A percentile compares a stretch with the other conserved stretches of the same genome.
These are phyloP conservation scores for Heteromurus nitidus DNA, from an alignment of 2,888 invertebrate genomes.

Conservation along the genomic window DNA sequence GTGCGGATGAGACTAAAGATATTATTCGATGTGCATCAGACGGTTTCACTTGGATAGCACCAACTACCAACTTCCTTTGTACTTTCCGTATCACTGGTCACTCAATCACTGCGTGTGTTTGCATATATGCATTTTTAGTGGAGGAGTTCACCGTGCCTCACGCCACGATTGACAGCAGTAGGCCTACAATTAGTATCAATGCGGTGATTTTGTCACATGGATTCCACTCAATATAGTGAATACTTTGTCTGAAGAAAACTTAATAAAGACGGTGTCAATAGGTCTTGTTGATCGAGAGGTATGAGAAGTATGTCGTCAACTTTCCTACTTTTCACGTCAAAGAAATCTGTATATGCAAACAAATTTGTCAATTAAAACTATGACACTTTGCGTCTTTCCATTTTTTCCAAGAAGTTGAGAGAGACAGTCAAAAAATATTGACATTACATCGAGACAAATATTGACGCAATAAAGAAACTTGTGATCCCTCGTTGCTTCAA, in stretches of 20 bases:
- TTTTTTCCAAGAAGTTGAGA: too few species aligned
- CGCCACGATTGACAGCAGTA: not conserved
- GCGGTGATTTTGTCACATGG: not conserved
- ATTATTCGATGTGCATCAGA: slow-evolving; percentile 3
- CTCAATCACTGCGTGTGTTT: not conserved
- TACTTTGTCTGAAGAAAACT: not conserved
- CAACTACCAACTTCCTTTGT: not conserved
- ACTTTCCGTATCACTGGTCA: not conserved
- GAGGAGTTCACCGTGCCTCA: not conserved
- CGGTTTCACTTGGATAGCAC: slow-evolving; percentile 28
- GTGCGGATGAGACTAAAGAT: not conserved
- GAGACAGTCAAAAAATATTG: too few species aligned
- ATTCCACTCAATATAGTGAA: not conserved
- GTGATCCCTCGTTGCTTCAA: too few species aligned
- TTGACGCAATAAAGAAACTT: too few species aligned
- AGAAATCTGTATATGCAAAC: too few species aligned
- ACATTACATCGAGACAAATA: too few species aligned
- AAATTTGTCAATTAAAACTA: too few species aligned
- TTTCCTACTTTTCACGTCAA: too few species aligned
- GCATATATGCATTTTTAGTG: not conserved
- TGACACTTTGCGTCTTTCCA: too few species aligned
- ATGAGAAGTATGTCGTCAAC: too few species aligned
- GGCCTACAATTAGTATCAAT: not conserved
- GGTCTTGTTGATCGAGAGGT: not conserved
- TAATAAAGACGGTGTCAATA: not conserved